Conservation (phyloP, 2,113 vertebrate species). For the Toxotes jaculatrix region DNA sequence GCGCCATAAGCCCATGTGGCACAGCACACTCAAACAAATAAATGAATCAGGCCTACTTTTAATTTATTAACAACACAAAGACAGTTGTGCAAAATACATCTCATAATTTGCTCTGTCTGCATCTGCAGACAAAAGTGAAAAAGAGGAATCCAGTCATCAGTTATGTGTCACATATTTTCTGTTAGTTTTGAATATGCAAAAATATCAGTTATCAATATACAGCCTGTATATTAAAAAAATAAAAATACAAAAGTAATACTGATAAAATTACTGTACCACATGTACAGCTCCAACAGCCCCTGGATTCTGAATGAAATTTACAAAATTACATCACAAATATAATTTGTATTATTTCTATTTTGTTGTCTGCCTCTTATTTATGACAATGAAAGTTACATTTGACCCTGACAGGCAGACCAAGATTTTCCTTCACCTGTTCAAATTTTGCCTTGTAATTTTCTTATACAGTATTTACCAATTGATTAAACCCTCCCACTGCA, state of each 20-base stretch:
- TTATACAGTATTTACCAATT: background rate
- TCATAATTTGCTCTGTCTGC: slow-evolving; percentile 36
- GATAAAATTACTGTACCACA: slow-evolving; percentile 48
- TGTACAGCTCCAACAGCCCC: slow-evolving; percentile 31
- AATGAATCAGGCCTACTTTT: background rate
- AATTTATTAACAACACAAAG: slow-evolving; percentile 58
- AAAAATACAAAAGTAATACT: slow-evolving; percentile 71
- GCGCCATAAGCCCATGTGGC: background rate
- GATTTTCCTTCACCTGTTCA: background rate
- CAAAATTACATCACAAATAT: slow-evolving; percentile 34
- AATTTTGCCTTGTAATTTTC: background rate
- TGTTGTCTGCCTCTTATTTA: background rate
- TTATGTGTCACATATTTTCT: slow-evolving; percentile 20
- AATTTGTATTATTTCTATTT: slow-evolving; percentile 17
- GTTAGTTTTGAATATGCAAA: slow-evolving; percentile 26
- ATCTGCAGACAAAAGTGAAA: slow-evolving; percentile 30
- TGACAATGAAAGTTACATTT: slow-evolving; percentile 1
- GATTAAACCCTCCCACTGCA: background rate
- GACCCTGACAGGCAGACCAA: slow-evolving; percentile 2
- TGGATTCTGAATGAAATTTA: slow-evolving; percentile 37
- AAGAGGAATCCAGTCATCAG: slow-evolving; percentile 18
- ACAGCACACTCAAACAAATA: background rate
- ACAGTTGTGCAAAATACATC: slow-evolving; percentile 61
- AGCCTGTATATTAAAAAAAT: slow-evolving; percentile 48
- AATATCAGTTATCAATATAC: slow-evolving; percentile 28